Base-by-base conservation (phyloP, 35 echinoderm and acorn worm species). In the Lytechinus pictus region DNA sequence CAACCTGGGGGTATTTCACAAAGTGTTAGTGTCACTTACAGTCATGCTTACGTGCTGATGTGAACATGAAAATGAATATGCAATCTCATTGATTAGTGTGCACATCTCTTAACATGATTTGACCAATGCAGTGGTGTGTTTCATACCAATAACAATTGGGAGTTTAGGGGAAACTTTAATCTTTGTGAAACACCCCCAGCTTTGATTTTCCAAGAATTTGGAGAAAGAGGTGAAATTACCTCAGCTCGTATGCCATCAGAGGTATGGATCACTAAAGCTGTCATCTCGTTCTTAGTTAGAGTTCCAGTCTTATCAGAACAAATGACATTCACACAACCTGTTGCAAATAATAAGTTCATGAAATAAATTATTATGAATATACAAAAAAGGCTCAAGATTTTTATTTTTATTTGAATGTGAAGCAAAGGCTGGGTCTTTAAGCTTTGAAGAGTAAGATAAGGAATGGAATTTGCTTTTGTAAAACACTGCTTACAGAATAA, bases 271-370 rank as follows among this genome's bases (percentile, higher is more conserved):
- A 96, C 86, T n/a, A 96, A 97, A 6, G 95, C 98, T n/a, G 98
- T 99, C 98, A 99, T 99, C 56, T 99, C 97, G 89, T 99, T 99
- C 87, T 99, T 99, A n/a, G 98, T 99, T 5, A 99, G 95, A 4
- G 98, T 99, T 54, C 98, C 98, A n/a, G 98, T 99, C 94, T 99
- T 99, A 89, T 99, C 98, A 2, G 97, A 99, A 95, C 98, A 99
- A 27, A 99, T 98, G 1, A 99, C 98, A 95, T 97, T 99, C 6
- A 97, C 98, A 97, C 98, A 99, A 24, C 98, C 98, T 99, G 92
- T 92, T 55, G 89, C 13, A 94, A 95, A 94, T 24, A 89, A 71
- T 21, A 61, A 9, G 14, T 71, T 71, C 2, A 24, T 21, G 14
- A 71, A 91, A 44, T 44, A 44, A 94, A 44, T 52, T 24, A 86